Base-by-base conservation (phyloP, 2,113 vertebrate species). In the Lutjanus erythropterus region DNA sequence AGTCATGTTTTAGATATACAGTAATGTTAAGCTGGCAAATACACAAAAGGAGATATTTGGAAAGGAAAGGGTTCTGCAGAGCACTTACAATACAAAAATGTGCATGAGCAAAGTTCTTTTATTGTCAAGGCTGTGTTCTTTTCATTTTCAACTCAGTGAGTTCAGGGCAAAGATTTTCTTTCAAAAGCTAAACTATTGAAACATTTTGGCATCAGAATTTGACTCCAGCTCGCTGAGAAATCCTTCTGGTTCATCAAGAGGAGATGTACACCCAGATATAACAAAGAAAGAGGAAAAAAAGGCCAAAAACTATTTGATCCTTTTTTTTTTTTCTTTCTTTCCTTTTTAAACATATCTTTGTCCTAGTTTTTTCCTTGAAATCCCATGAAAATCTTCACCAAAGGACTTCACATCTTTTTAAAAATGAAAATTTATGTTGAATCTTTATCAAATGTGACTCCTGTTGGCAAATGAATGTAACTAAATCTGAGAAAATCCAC, bases 181-280 rank as follows among this genome's bases (percentile, higher is more conserved):
- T 71, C 44, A 75, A 79, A 76, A 71, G 35, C 31, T 39, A 19
- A 76, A 78, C 25, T 19, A 67, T 18, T 66, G 58, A 58, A 75
- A 75, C 47, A 49, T 71, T 71, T 49, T 71, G 73, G 76, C 67
- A 67, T 76, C 42, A 56, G 37, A 53, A 73, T 78, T 78, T 71
- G 21, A 65, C 71, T 73, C 55, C 50, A 65, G 41, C 65, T 58
- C 27, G 41, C 73, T 29, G 41, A 61, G 46, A 84, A 73, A 83
- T 69, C 53, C n/a, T 10, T 8, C 15, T n/a, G 37, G 47, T 79
- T 81, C n/a, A 31, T 67, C 66, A 55, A 64, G 44, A 78, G 55
- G 65, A 74, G 16, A 49, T 61, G 46, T 77, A 27, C 49, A 58
- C 27, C 37, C 53, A 73, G 35, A 80, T 73, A 37, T 21, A 37